Conservation (phyloP, 2,797 vertebrate species). For the Mormyrus proboscirostris region DNA sequence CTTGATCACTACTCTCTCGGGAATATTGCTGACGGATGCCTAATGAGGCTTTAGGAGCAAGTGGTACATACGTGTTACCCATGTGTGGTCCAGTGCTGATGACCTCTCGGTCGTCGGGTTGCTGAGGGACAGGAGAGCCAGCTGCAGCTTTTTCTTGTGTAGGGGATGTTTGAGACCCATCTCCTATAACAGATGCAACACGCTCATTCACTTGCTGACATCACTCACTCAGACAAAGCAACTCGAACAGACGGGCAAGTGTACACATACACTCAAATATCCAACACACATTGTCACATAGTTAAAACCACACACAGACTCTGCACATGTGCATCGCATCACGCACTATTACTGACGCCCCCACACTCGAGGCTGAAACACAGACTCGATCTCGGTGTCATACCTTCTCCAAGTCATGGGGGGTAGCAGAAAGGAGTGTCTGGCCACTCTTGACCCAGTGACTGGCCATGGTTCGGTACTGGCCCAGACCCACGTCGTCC, state of each 20-base stretch:
- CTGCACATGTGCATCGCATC: neutral
- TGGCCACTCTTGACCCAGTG: constrained; percentile 86
- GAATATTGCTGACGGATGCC: neutral
- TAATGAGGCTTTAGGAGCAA: neutral
- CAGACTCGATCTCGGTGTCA: neutral
- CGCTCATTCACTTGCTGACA: neutral
- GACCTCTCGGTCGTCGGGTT: constrained; percentile 76
- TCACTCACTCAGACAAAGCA: neutral
- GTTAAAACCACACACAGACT: neutral
- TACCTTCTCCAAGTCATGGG: constrained; percentile 92
- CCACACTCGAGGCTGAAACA: neutral
- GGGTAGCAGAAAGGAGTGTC: constrained; percentile 74
- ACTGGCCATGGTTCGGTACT: constrained; percentile 74
- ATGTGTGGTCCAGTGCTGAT: constrained; percentile 81
- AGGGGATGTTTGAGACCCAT: constrained; percentile 86
- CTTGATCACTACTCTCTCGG: neutral
- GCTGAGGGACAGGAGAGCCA: constrained; percentile 74
- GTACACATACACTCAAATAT: neutral
- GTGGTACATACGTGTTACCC: constrained; percentile 84
- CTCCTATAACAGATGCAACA: constrained; percentile 60
- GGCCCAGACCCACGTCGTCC: constrained; percentile 82
- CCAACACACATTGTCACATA: neutral
- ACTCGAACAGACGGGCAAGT: neutral
- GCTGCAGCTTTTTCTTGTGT: constrained; percentile 89
- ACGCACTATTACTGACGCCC: neutral